These are phyloP conservation scores for Leucophora obtusa DNA, from an alignment of 2,888 invertebrate genomes.

Conservation along the genomic window DNA sequence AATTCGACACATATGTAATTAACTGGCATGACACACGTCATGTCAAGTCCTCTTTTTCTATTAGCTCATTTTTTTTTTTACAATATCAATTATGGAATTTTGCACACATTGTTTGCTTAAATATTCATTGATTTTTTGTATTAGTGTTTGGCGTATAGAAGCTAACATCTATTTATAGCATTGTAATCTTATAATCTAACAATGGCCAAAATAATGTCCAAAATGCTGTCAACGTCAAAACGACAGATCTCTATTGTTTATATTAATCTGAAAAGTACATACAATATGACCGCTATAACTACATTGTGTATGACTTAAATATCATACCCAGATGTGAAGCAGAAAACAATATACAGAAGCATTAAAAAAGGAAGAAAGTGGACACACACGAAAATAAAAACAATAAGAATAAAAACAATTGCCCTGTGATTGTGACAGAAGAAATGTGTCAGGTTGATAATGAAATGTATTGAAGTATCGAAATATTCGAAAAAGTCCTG, in stretches of 20 bases:
- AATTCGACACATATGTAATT: constrained; percentile 45
- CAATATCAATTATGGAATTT: constrained; percentile 52
- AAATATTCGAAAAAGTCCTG: constrained; percentile 26
- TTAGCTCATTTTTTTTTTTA: constrained; percentile 6
- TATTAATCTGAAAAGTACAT: constrained; percentile 24
- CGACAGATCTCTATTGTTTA: constrained; percentile 49
- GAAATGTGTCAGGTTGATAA: constrained; percentile 37
- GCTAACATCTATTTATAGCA: constrained; percentile 13
- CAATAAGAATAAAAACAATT: neutral
- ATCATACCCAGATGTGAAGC: neutral
- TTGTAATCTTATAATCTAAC: constrained; percentile 60
- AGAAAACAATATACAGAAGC: neutral
- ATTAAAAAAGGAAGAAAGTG: constrained; percentile 17
- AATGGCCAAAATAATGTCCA: constrained; percentile 31
- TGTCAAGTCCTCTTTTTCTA: constrained; percentile 16
- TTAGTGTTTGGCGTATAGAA: neutral
- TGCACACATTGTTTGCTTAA: constrained; percentile 40
- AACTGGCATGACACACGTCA: constrained; percentile 43
- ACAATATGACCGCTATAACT: constrained; percentile 44
- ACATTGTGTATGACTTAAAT: neutral
- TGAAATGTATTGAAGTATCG: constrained; percentile 31
- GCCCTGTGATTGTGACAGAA: constrained; percentile 2
- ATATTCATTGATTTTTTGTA: constrained; percentile 12
- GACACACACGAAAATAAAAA: constrained; percentile 18
- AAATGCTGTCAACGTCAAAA: constrained; percentile 56